phyloP scores from a whole-genome alignment of 2,797 vertebrate genomes.

The Erpetoichthys calabaricus region DNA sequence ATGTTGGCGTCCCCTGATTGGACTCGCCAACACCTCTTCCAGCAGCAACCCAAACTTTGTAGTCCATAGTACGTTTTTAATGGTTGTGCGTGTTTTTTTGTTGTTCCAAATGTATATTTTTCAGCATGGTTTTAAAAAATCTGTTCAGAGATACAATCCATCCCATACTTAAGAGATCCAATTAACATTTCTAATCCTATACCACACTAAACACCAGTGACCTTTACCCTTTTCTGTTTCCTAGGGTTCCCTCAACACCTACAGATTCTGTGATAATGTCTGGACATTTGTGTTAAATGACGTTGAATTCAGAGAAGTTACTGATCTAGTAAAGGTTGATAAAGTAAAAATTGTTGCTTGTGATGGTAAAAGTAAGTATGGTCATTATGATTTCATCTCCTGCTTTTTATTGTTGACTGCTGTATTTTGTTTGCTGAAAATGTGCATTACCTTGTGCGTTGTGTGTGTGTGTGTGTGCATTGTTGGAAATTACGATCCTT shows the following conservation, averaged over 20 bases:
- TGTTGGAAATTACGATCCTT: too few species aligned
- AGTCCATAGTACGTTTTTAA: too few species aligned
- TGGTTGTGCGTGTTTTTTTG: too few species aligned
- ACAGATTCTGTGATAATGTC: constrained; percentile 96
- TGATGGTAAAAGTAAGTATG: constrained; percentile 89
- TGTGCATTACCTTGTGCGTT: constrained; percentile 2
- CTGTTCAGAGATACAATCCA: too few species aligned
- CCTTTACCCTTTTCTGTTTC: constrained; percentile 21
- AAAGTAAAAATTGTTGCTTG: constrained; percentile 98
- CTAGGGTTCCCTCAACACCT: constrained; percentile 92
- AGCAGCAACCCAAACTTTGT: too few species aligned
- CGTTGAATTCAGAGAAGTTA: constrained; percentile 94
- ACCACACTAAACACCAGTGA: too few species aligned
- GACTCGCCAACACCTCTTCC: too few species aligned
- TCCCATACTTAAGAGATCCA: too few species aligned
- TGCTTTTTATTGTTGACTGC: not conserved
- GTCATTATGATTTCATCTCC: constrained; percentile 11
- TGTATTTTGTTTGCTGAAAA: not conserved
- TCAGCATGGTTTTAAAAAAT: too few species aligned
- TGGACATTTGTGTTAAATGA: constrained; percentile 97
- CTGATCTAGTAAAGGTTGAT: constrained; percentile 93
- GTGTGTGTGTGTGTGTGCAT: not conserved
- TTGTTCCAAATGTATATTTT: too few species aligned
- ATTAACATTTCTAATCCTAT: too few species aligned
- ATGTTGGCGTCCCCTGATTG: too few species aligned